Evolutionary conservation across 2,113 vertebrate genomes (phyloP).

Genomic region (Gracilinanus agilis): DNA sequence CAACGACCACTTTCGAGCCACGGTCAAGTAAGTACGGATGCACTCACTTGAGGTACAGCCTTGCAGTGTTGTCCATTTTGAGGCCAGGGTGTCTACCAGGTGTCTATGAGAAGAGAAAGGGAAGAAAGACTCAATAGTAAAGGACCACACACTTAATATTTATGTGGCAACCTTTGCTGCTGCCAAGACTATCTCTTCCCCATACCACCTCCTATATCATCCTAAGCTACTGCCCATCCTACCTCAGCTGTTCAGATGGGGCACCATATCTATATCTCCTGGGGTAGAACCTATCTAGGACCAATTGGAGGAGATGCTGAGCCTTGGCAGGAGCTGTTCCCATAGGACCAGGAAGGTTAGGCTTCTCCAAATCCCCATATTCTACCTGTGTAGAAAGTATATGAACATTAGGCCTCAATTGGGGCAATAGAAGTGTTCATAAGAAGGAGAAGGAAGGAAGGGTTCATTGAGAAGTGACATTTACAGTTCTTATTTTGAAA

Average conservation of each 20-base stretch:
- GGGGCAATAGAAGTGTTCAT: not conserved
- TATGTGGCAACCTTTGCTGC: not conserved
- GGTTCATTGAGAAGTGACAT: not conserved
- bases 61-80: slow-evolving; percentile 93
- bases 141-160: not conserved
- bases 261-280: slow-evolving; percentile 91
- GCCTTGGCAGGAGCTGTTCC: slow-evolving; percentile 87
- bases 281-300: slow-evolving; percentile 95
- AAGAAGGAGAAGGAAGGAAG: not conserved
- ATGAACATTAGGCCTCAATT: not conserved
- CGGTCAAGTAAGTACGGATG: slow-evolving; percentile 95
- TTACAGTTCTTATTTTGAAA: not conserved
- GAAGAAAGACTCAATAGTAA: slow-evolving; percentile 33
- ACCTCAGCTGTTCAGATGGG: slow-evolving; percentile 94
- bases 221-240: slow-evolving; percentile 42
- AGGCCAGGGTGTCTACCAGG: slow-evolving; percentile 89
- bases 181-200: not conserved
- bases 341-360: slow-evolving; percentile 85
- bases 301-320: slow-evolving; percentile 93
- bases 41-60: slow-evolving; percentile 92
- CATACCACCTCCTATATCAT: not conserved
- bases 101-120: slow-evolving; percentile 84
- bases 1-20: slow-evolving; percentile 96
- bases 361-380: slow-evolving; percentile 94
- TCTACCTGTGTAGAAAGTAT: slow-evolving; percentile 89